Conservation (phyloP, 2,888 invertebrate genomes). For the Thecocarcelia acutangulata region DNA sequence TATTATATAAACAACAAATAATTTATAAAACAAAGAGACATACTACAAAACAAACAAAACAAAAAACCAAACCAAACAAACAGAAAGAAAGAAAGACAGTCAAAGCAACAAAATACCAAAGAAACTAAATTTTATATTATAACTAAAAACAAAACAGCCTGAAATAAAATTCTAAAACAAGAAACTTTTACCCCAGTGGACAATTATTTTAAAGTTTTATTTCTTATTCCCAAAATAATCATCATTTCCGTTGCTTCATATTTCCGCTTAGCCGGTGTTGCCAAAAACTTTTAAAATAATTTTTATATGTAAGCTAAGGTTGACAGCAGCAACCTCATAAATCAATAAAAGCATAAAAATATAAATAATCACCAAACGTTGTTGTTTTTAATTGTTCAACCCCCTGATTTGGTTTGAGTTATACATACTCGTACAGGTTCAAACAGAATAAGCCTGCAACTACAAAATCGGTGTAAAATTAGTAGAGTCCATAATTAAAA, state of each 20-base stretch:
- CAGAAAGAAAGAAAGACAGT: not conserved
- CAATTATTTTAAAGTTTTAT: slow-evolving; percentile 43
- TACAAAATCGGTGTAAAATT: too few species aligned
- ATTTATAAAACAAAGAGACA: slow-evolving; percentile 43
- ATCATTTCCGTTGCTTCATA: slow-evolving; percentile 42
- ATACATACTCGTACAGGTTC: too few species aligned
- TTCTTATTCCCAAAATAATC: slow-evolving; percentile 36
- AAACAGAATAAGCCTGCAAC: too few species aligned
- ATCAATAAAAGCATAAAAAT: slow-evolving; percentile 19
- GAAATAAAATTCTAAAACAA: slow-evolving; percentile 20
- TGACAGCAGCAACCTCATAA: not conserved
- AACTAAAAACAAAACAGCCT: slow-evolving; percentile 27
- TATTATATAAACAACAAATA: slow-evolving; percentile 40
- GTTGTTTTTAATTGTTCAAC: too few species aligned
- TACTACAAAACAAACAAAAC: too few species aligned
- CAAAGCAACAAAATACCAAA: slow-evolving; percentile 24
- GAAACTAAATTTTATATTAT: slow-evolving; percentile 43
- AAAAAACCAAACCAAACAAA: not conserved
- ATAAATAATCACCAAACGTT: not conserved
- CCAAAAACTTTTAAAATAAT: slow-evolving; percentile 20
- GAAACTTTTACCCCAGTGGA: slow-evolving; percentile 33
- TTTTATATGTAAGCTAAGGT: not conserved
- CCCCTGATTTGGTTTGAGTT: too few species aligned
- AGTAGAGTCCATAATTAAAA: too few species aligned
- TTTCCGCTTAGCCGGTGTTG: slow-evolving; percentile 37